Conservation (phyloP, 2,113 vertebrate genomes). For the Circaetus cinerascens region DNA sequence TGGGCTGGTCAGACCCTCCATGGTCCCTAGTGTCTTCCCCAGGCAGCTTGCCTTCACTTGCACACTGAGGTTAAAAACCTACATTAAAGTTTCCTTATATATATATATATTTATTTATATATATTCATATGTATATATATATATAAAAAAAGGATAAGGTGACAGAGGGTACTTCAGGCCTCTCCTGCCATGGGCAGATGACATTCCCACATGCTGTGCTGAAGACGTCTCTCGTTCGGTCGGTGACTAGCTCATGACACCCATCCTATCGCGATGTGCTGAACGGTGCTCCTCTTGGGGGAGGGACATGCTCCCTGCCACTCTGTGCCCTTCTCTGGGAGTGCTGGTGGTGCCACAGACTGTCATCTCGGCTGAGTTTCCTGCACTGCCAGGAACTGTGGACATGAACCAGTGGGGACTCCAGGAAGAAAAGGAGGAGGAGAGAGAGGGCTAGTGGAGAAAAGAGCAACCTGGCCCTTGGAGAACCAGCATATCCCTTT, state of each 20-base stretch:
- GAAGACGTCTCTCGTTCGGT: not conserved
- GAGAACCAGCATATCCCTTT: not conserved
- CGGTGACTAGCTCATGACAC: not conserved
- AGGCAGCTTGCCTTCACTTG: conserved; percentile 17
- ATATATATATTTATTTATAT: conserved; percentile 58
- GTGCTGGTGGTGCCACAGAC: conserved; percentile 26
- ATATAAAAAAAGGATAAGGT: conserved; percentile 49
- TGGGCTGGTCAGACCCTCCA: conserved; percentile 32
- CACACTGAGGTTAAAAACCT: conserved; percentile 53
- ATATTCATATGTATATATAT: conserved; percentile 50
- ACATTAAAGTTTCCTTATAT: conserved; percentile 37
- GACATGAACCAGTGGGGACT: not conserved
- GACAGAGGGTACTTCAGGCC: conserved; percentile 3
- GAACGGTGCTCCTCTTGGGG: not conserved
- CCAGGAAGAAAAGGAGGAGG: not conserved
- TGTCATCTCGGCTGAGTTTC: not conserved
- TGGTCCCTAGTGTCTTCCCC: not conserved
- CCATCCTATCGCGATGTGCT: not conserved
- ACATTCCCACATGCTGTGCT: not conserved
- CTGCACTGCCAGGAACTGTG: not conserved
- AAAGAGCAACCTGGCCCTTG: not conserved
- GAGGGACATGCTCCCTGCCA: not conserved
- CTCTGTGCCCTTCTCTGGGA: not conserved
- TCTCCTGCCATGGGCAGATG: not conserved
- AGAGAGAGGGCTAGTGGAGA: not conserved